Evolutionary conservation across 2,113 vertebrate genomes (phyloP).

Genomic region (Gadus chalcogrammus): DNA sequence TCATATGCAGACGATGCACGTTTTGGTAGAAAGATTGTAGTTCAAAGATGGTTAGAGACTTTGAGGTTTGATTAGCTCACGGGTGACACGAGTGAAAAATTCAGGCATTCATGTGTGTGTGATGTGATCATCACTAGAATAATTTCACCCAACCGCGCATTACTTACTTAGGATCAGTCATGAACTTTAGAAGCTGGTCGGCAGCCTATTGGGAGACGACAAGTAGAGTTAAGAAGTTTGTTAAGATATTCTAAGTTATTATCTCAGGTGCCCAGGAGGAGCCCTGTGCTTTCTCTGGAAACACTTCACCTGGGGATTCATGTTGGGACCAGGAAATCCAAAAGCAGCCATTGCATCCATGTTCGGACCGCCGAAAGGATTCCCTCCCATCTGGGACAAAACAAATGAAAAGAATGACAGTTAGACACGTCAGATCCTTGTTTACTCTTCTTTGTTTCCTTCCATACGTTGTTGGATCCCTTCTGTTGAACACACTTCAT

Average conservation of each 20-base stretch:
- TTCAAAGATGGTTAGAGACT: background rate
- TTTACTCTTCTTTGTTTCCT: too few relatives aligned
- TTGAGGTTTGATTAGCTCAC: too few relatives aligned
- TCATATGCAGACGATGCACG: too few relatives aligned
- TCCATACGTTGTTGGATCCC: background rate
- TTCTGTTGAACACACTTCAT: background rate
- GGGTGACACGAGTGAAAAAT: too few relatives aligned
- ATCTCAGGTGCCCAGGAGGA: too few relatives aligned
- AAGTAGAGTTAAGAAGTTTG: background rate
- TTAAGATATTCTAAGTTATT: background rate
- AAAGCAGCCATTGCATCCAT: slow-evolving; percentile 70
- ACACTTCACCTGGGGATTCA: slow-evolving; percentile 68
- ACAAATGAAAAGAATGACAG: background rate
- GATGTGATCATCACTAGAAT: too few relatives aligned
- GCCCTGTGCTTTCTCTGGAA: too few relatives aligned
- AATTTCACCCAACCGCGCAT: too few relatives aligned
- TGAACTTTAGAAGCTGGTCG: slow-evolving; percentile 93
- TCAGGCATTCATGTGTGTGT: too few relatives aligned
- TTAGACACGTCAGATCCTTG: too few relatives aligned
- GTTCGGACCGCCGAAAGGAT: slow-evolving; percentile 60
- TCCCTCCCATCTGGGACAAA: slow-evolving; percentile 60
- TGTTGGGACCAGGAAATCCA: slow-evolving; percentile 67
- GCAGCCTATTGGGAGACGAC: slow-evolving; percentile 73
- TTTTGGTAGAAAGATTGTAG: background rate
- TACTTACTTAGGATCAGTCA: slow-evolving; percentile 98